Evolutionary conservation across 1,140 invertebrate genomes (phyloP).

Genomic region (Solenopsis invicta): DNA sequence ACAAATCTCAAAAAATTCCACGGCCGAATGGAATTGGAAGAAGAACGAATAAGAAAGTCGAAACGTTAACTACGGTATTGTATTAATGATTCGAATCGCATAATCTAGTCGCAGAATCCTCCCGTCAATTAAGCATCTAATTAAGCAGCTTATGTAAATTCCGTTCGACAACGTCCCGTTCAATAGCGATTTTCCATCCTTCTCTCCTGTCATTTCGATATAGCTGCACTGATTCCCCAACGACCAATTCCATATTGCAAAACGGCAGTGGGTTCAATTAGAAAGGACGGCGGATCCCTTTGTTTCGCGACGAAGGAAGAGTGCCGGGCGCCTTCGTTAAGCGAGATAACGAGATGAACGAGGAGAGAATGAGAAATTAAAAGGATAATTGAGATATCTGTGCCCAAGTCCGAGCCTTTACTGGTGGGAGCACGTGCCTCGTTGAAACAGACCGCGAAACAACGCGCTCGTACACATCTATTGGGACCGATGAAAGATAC

Average conservation of each 20-base stretch:
- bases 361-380: constrained; percentile 51
- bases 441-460: neutral
- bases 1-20: neutral
- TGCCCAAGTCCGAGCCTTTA: neutral
- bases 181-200: constrained; percentile 27
- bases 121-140: constrained; percentile 49
- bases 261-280: constrained; percentile 53
- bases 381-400: constrained; percentile 55
- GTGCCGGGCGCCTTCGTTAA: constrained; percentile 56
- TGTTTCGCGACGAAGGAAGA: constrained; percentile 39
- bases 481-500: constrained; percentile 17
- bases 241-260: constrained; percentile 57
- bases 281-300: constrained; percentile 44
- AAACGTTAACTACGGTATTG: constrained; percentile 15
- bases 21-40: neutral
- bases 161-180: constrained; percentile 19
- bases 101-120: constrained; percentile 3
- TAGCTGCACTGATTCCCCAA: constrained; percentile 46
- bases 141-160: constrained; percentile 54
- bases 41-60: neutral
- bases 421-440: neutral
- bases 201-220: constrained; percentile 39
- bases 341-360: constrained; percentile 57
- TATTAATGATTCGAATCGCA: constrained; percentile 34
- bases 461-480: constrained; percentile 15